Evolutionary conservation across 2,888 invertebrate species (phyloP), one percentile per base, ranked within the genome.

Genomic region (Yponomeuta evonymella): DNA sequence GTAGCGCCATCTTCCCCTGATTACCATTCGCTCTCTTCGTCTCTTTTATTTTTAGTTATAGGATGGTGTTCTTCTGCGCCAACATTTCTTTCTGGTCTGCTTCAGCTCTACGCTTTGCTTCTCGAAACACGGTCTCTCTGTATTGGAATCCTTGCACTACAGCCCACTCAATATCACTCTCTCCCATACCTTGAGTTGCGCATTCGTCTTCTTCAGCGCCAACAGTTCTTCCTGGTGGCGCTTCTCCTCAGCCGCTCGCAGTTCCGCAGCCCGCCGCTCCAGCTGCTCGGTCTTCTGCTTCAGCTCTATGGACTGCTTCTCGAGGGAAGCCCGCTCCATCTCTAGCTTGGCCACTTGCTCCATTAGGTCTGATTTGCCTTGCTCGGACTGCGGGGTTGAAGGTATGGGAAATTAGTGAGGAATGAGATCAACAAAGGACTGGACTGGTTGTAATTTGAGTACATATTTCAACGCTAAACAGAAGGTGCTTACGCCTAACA

Each of bases 171-270:
- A 12, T 12, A 51, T 23, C 48, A 70, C 43, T 2, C 51, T 12
- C 73, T 51, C 33, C 2, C 33, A 33, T 81, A 96, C 97, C 94
- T 98, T 98, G 11, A 98, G 92, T 83, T 98, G 98, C 75, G 97
- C 96, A 83, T 98, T 98, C 1, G 98, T 98, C 86, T 98, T 97
- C 91, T 98, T 98, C 72, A 98, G 92, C 81, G 98, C 98, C 70
- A 96, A 94, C 70, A 98, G 95, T 86, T 98, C 98, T 83, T 99
- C 98, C 63, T 95, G 95, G 81, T 98, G 97, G 79, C 98, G 97
- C 84, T 97, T 97, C 83, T 98, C 97, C 81, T 98, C 98, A 0
- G 98, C 97, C 69, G 96, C 95, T 23, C 97, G 92, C 73, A 97
- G 93, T 81, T 98, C 98, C 0, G 95, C 95, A 43, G 96, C 95